These are phyloP conservation scores for Nesometra sesokonis DNA, from an alignment of 35 echinoderm and acorn worm species.

Conservation along the genomic window DNA sequence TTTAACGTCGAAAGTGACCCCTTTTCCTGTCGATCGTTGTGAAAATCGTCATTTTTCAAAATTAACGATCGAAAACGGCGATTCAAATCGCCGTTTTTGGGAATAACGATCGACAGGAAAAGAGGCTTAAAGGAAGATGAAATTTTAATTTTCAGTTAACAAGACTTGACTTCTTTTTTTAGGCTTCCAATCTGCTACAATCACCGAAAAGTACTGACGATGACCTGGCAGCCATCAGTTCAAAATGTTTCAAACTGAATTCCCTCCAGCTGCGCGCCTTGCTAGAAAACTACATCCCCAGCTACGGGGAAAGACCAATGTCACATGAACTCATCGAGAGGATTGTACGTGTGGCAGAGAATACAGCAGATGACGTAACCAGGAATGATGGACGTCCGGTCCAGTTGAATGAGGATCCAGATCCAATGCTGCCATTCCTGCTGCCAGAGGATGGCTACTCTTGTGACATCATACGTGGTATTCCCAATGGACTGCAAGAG, in stretches of 20 bases:
- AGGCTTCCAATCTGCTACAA: constrained; percentile 56
- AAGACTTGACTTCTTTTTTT: not conserved
- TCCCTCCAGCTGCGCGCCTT: constrained; percentile 62
- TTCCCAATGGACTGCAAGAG: constrained; percentile 83
- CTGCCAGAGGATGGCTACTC: constrained; percentile 96
- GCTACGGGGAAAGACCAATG: constrained; percentile 29
- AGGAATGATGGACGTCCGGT: constrained; percentile 48
- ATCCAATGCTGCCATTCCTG: constrained; percentile 65
- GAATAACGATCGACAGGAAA: too few relatives aligned
- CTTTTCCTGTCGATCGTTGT: too few relatives aligned
- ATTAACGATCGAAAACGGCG: too few relatives aligned
- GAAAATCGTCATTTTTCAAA: too few relatives aligned
- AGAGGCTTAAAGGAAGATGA: too few relatives aligned
- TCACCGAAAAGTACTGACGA: constrained; percentile 45
- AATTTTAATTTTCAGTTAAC: too few relatives aligned
- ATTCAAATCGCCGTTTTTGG: too few relatives aligned
- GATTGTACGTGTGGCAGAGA: constrained; percentile 43
- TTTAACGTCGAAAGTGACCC: too few relatives aligned
- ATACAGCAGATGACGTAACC: constrained; percentile 55
- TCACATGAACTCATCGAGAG: constrained; percentile 47
- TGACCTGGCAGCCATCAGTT: constrained; percentile 43
- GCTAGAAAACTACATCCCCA: constrained; percentile 59
- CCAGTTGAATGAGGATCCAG: constrained; percentile 72
- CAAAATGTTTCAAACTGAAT: constrained; percentile 62
- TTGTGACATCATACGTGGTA: constrained; percentile 73